These are phyloP conservation scores for Neodontobutis hainanensis DNA, from an alignment of 2,113 vertebrate genomes.

Conservation along the genomic window DNA sequence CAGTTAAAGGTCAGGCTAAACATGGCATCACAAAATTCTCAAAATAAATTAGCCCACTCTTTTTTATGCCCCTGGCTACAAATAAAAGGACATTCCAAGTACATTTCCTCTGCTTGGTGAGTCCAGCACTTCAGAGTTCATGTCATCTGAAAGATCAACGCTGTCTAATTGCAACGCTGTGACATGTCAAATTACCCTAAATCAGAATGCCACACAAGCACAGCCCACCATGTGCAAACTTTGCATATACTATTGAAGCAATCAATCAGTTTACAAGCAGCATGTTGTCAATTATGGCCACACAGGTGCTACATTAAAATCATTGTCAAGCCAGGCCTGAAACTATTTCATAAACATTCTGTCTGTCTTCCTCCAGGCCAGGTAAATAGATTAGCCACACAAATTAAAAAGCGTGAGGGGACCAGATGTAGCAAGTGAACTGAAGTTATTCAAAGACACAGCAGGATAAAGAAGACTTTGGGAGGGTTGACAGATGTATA, in stretches of 20 bases:
- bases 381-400: slow-evolving; percentile 46
- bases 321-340: not conserved
- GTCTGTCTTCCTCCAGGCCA: slow-evolving; percentile 14
- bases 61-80: not conserved
- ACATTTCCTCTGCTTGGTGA: slow-evolving; percentile 12
- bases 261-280: slow-evolving; percentile 13
- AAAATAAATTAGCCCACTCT: too few relatives aligned
- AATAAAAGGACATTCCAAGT: slow-evolving; percentile 29
- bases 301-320: slow-evolving; percentile 37
- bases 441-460: not conserved
- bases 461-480: slow-evolving; percentile 2
- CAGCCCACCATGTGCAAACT: not conserved
- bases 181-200: slow-evolving; percentile 13
- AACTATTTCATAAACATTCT: slow-evolving; percentile 40
- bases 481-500: slow-evolving; percentile 40
- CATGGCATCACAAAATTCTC: too few relatives aligned
- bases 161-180: slow-evolving; percentile 10
- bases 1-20: too few relatives aligned
- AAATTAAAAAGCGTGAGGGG: slow-evolving; percentile 19
- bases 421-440: slow-evolving; percentile 30
- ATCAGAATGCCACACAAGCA: not conserved
- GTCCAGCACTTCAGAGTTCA: slow-evolving; percentile 19
- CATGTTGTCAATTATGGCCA: slow-evolving; percentile 23
- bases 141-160: slow-evolving; percentile 20
- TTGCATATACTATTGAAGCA: not conserved